Percentiles rank a stretch among this genome's conserved stretches.
Conservation (phyloP, 2,797 vertebrate genomes). For the Enteromius trimaculatus region DNA sequence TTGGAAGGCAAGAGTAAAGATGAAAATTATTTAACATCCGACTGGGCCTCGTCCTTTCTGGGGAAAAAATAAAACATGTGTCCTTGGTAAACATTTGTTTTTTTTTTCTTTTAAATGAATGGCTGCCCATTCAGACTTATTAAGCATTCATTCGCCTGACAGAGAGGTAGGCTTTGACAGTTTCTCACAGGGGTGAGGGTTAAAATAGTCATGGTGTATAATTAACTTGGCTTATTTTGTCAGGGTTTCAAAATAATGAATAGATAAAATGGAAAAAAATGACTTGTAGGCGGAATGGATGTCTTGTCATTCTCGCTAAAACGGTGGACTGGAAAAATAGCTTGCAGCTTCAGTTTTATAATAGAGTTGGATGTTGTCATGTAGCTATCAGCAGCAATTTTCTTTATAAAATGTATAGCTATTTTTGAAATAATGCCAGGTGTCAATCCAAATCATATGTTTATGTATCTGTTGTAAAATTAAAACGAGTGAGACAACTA, state of each 20-base stretch:
- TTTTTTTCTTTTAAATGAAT: conserved; percentile 28
- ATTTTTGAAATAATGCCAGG: not conserved
- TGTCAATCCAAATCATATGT: not conserved
- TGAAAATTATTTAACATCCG: conserved; percentile 45
- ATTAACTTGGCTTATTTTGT: conserved; percentile 5
- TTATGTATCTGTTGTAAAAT: not conserved
- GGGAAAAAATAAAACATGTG: conserved; percentile 28
- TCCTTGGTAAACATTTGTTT: conserved; percentile 42
- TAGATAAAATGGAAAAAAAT: not conserved
- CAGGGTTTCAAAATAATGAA: conserved; percentile 15
- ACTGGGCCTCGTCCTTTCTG: conserved; percentile 27
- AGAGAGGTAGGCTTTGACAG: not conserved
- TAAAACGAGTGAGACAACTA: not conserved
- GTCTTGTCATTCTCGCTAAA: not conserved
- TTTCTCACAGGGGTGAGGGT: not conserved
- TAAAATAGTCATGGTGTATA: conserved; percentile 31
- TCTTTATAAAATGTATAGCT: not conserved
- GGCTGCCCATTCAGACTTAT: not conserved
- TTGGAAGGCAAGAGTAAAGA: conserved; percentile 39
- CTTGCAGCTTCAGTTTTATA: conserved; percentile 1
- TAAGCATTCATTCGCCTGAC: conserved; percentile 14
- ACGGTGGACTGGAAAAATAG: not conserved
- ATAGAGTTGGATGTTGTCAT: not conserved
- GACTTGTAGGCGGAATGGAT: not conserved
- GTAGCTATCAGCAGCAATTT: not conserved